Evolutionary conservation across 2,113 vertebrate genomes (phyloP), one percentile per base, ranked within the genome.

Genomic region (Rhea americana): DNA sequence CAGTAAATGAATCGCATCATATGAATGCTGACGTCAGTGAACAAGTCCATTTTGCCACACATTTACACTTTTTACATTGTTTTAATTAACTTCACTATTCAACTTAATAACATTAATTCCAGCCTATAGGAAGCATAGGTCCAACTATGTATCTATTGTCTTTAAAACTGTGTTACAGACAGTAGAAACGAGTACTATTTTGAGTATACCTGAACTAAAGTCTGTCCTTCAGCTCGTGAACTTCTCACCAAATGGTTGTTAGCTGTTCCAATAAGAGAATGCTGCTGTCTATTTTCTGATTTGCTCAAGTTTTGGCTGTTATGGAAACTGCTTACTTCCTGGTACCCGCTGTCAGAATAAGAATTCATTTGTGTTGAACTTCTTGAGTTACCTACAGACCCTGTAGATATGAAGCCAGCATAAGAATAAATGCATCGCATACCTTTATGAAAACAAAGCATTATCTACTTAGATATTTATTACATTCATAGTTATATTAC

Each of bases 331-430:
- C 98, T 98, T 85, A 98, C 98, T 98, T 99, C 99, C 95, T 99
- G 99, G 97, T 99, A 99, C 93, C 99, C 99, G 56, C 99, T 99
- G 97, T 99, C 99, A 22, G 99, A 99, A 80, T 99, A 99, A 15
- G 99, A 99, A 98, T 99, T 99, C 98, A 99, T 99, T 96, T 99
- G 99, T 51, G 98, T 99, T 83, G 99, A 99, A 97, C 98, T 99
- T 96, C 98, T 99, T 2, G 99, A 99, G 97, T 99, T 99, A 95
- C 99, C 99, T 63, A 97, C 88, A 22, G 99, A 99, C 95, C 98
- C 99, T 99, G 96, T 16, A 96, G 78, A 96, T 70, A 96, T 4
- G 30, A 96, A 96, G 79, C 8, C 81, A 92, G 66, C 16, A 59
- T 56, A 87, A 94, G 89, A 89, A 95, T 30, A 62, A 76, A 93